phyloP scores from a whole-genome alignment of 2,888 invertebrate genomes.

The Netelia virgata region DNA sequence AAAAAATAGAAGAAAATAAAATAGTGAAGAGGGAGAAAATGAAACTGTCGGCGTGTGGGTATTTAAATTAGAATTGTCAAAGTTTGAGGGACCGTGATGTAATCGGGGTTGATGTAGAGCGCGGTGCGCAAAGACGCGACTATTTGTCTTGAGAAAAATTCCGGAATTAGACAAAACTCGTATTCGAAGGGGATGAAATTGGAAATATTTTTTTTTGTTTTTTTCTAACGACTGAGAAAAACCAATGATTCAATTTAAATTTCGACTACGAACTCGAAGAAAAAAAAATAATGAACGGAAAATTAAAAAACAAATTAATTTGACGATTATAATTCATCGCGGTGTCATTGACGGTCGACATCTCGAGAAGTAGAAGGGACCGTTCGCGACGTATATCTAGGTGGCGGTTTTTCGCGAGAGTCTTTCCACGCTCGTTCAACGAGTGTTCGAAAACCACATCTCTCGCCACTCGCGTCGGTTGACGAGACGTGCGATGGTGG shows the following conservation, averaged over 20 bases:
- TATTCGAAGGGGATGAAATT: too few relatives aligned
- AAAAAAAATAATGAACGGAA: too few relatives aligned
- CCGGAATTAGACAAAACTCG: background rate
- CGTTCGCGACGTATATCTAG: slow-evolving; percentile 15
- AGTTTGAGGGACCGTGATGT: background rate
- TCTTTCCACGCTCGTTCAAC: slow-evolving; percentile 22
- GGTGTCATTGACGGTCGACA: too few relatives aligned
- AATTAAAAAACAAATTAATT: too few relatives aligned
- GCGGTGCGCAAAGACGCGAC: background rate
- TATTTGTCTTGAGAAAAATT: slow-evolving; percentile 4
- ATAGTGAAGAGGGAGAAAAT: slow-evolving; percentile 53
- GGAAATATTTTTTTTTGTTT: background rate
- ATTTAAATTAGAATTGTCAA: slow-evolving; percentile 55
- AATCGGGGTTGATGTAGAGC: background rate
- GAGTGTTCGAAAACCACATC: slow-evolving; percentile 41
- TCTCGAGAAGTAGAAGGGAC: too few relatives aligned
- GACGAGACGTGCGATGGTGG: slow-evolving; percentile 61
- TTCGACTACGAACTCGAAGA: too few relatives aligned
- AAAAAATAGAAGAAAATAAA: slow-evolving; percentile 53
- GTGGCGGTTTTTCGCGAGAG: slow-evolving; percentile 24
- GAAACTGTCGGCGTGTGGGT: slow-evolving; percentile 39
- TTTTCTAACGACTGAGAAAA: slow-evolving; percentile 35
- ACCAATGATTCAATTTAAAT: slow-evolving; percentile 5
- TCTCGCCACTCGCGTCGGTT: slow-evolving; percentile 8
- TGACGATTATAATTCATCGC: too few relatives aligned